Conservation (phyloP, 2,113 vertebrate genomes). For the Macaca fascicularis region T2T-MFA8v1.1 NC_088376.1:162677501-162678000, state of each 20-base stretch:
- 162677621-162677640: background rate
- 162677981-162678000: background rate
- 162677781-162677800: slow-evolving; percentile 42
- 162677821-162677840: slow-evolving; percentile 20
- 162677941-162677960: background rate
- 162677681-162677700: background rate
- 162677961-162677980: slow-evolving; percentile 24
- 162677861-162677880: slow-evolving; percentile 48
- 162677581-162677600: background rate
- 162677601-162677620: background rate
- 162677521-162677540: background rate
- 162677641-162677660: background rate
- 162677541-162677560: background rate
- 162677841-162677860: slow-evolving; percentile 1
- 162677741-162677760: background rate
- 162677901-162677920: slow-evolving; percentile 35
- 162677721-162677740: background rate
- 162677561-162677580: background rate
- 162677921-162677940: slow-evolving; percentile 38
- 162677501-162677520: background rate
- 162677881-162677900: slow-evolving; percentile 41
- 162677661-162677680: background rate
- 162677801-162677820: slow-evolving; percentile 15
- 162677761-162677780: background rate
- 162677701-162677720: background rate